Conservation (phyloP, 1,140 invertebrate genomes). For the Zophobas atratus region DNA sequence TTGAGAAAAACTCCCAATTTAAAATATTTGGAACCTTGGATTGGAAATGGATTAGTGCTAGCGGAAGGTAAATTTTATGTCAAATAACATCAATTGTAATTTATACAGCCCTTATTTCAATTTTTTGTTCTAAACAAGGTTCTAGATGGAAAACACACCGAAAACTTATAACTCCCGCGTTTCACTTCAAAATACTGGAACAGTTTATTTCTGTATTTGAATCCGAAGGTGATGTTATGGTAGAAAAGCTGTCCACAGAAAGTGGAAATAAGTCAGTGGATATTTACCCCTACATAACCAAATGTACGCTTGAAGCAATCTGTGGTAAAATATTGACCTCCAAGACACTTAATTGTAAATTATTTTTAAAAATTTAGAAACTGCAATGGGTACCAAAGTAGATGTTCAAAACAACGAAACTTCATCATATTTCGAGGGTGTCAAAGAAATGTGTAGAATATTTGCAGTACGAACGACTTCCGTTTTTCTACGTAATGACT, state of each 20-base stretch:
- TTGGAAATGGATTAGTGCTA: slow-evolving; percentile 83
- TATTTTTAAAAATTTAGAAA: slow-evolving; percentile 68
- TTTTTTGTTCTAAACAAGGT: slow-evolving; percentile 17
- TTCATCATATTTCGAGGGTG: slow-evolving; percentile 81
- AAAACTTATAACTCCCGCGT: slow-evolving; percentile 86
- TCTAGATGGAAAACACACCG: slow-evolving; percentile 76
- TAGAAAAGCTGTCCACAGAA: slow-evolving; percentile 71
- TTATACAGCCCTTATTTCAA: not conserved
- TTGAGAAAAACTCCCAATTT: slow-evolving; percentile 84
- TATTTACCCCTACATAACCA: slow-evolving; percentile 77
- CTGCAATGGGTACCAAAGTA: slow-evolving; percentile 79
- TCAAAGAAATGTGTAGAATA: slow-evolving; percentile 72
- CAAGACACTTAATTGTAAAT: slow-evolving; percentile 15
- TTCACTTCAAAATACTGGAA: slow-evolving; percentile 89
- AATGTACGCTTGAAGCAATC: slow-evolving; percentile 83
- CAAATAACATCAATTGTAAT: slow-evolving; percentile 36
- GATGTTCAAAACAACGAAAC: slow-evolving; percentile 79
- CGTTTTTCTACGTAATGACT: slow-evolving; percentile 58
- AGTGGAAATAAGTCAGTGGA: slow-evolving; percentile 70
- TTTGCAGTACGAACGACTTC: slow-evolving; percentile 66
- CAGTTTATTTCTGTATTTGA: slow-evolving; percentile 83
- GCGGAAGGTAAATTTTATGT: slow-evolving; percentile 69
- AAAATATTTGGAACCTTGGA: slow-evolving; percentile 81
- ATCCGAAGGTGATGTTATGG: slow-evolving; percentile 75
- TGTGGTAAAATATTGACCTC: slow-evolving; percentile 72